A percentile compares a stretch with the other conserved stretches of the same genome.
These are phyloP conservation scores for Liopterus haemorrhoidalis DNA, from an alignment of 2,888 invertebrate genomes.

Conservation along the genomic window DNA sequence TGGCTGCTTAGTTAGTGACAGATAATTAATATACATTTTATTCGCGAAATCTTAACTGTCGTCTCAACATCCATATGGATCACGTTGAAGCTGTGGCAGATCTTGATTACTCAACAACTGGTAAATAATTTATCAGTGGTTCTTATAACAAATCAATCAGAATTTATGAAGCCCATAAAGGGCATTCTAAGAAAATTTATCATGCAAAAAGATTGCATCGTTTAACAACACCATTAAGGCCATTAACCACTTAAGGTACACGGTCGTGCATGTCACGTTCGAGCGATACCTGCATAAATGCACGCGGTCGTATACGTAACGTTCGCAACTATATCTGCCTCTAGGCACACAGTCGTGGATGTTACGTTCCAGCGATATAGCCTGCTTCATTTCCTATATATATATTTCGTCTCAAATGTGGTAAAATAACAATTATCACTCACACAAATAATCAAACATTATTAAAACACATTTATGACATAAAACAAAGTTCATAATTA, in stretches of 20 bases:
- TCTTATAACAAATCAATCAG: slow-evolving; percentile 94
- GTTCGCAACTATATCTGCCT: no score
- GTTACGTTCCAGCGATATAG: no score
- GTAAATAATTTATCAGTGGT: slow-evolving; percentile 91
- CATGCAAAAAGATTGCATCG: slow-evolving; percentile 99
- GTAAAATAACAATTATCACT: no score
- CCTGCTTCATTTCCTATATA: no score
- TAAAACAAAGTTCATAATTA: no score
- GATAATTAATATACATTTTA: slow-evolving; percentile 96
- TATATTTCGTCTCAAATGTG: no score
- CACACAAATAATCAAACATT: no score
- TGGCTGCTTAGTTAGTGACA: slow-evolving; percentile 86
- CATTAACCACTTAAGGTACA: slow-evolving; percentile 87
- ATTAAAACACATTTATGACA: no score
- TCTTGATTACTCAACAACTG: slow-evolving; percentile 95
- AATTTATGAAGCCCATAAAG: slow-evolving; percentile 77
- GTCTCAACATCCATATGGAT: slow-evolving; percentile 85
- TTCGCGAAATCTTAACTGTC: slow-evolving; percentile 73
- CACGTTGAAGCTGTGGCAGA: slow-evolving; percentile 92
- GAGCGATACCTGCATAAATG: no score
- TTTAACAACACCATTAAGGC: slow-evolving; percentile 88
- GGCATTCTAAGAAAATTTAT: slow-evolving; percentile 89
- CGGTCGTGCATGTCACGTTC: no score
- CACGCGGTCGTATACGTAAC: no score
- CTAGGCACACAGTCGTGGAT: no score